A percentile compares a stretch with the other conserved stretches of the same genome.
Evolutionary conservation across 2,113 vertebrate species (phyloP).

Genomic region (Larimichthys polyactis): DNA sequence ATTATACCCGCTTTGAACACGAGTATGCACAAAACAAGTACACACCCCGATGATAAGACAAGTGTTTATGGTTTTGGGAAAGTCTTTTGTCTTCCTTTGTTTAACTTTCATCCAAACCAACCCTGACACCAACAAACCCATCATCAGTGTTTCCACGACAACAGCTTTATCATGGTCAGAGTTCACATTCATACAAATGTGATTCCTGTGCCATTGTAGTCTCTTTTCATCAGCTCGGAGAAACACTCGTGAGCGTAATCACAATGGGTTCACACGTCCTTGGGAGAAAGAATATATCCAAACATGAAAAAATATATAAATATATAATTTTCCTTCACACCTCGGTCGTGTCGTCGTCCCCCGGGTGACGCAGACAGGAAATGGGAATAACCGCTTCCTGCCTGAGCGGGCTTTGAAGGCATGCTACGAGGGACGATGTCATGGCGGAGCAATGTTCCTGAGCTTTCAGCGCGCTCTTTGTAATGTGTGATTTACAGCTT

Average conservation of each 20-base stretch:
- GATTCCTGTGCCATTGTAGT: conserved; percentile 70
- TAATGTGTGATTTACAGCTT: conserved; percentile 78
- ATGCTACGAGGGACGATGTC: conserved; percentile 58
- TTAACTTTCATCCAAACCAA: conserved; percentile 64
- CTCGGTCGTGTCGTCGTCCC: conserved; percentile 52
- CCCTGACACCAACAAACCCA: conserved; percentile 78
- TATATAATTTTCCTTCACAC: conserved; percentile 70
- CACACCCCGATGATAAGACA: background rate
- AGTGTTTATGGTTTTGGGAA: conserved; percentile 48
- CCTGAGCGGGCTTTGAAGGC: conserved; percentile 75
- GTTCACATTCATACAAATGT: conserved; percentile 71
- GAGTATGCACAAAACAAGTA: background rate
- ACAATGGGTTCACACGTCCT: conserved; percentile 70
- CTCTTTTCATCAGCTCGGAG: conserved; percentile 68
- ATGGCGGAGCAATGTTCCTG: conserved; percentile 69
- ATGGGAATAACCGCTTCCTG: conserved; percentile 83
- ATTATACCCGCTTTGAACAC: background rate
- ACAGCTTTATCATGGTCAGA: conserved; percentile 68
- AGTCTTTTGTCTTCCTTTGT: conserved; percentile 65
- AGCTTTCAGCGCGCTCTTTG: conserved; percentile 79
- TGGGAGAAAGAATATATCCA: conserved; percentile 68
- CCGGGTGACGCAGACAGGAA: conserved; percentile 76
- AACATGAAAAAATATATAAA: conserved; percentile 49
- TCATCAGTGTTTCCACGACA: conserved; percentile 78
- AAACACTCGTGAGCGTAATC: conserved; percentile 45